Base-by-base conservation (phyloP, 2,888 invertebrate genomes). In the Drosophila emarginata region DNA sequence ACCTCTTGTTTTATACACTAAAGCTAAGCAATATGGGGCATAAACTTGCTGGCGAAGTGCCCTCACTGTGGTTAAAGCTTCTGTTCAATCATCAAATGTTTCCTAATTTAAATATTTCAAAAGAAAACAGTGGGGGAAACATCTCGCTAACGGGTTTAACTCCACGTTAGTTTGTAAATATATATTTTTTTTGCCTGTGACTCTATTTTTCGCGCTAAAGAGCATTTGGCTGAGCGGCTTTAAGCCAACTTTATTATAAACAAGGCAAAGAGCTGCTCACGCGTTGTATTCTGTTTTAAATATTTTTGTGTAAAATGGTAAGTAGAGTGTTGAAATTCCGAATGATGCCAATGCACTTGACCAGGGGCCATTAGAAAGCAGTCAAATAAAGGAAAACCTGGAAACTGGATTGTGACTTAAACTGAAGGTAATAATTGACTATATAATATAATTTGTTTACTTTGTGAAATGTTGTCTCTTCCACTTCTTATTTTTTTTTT, bases 321-420 rank as follows among this genome's bases (percentile, higher is more conserved):
- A 82, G 87, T 82, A 85, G 79, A 87, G 82, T 82, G 82, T 32
- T 72, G 9, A 58, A 53, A 23, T 63, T 68, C 1, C 21, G 21
- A 2, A 26, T 45, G 37, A 56, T 40, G 51, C 53, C 28, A 45
- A n/a, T 26, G 32, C 45, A 21, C 11, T 21, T 45, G 4, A 36
- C n/a, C n/a, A n/a, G n/a, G n/a, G n/a, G n/a, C 45, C 2, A 21
- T 12, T 11, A 12, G 12, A 15, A 64, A 79, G 73, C 70, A 64
- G 70, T 77, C 64, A 40, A 62, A 18, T 23, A 15, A 12, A 36
- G 6, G 6, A 54, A 54, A 18, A 28, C 15, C 15, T 18, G 15
- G 15, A 45, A 54, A 32, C 53, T 32, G 32, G 15, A 32, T 11
- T 15, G 32, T 18, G 18, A 2, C 12, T 36, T 0, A 6, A n/a